Evolutionary conservation across 1,140 invertebrate species (phyloP).

Genomic region (Oreohelix idahoensis): DNA sequence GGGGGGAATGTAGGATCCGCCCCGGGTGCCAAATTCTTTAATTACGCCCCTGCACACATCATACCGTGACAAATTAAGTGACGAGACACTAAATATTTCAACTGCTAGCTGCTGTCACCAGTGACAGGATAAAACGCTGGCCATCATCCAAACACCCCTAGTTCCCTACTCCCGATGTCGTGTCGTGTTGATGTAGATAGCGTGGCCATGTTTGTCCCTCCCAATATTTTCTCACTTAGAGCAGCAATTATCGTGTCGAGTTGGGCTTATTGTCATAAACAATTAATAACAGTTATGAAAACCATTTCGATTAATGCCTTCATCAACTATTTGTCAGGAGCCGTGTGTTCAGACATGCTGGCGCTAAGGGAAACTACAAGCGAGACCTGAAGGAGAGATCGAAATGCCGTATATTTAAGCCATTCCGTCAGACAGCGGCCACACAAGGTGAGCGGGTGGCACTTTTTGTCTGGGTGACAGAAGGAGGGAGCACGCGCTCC

Average conservation of each 20-base stretch:
- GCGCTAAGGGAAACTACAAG: not conserved
- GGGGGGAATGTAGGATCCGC: too few species aligned
- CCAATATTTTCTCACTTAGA: constrained; percentile 16
- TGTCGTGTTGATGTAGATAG: constrained; percentile 9
- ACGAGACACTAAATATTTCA: not conserved
- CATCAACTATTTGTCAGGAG: constrained; percentile 8
- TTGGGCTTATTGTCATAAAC: constrained; percentile 36
- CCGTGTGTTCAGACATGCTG: constrained; percentile 7
- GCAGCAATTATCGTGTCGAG: constrained; percentile 40
- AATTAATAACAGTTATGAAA: constrained; percentile 43
- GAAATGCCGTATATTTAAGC: not conserved
- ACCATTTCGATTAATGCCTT: constrained; percentile 24
- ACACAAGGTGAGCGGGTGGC: constrained; percentile 38
- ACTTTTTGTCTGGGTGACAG: constrained; percentile 37
- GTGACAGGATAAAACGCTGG: not conserved
- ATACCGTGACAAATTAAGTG: not conserved
- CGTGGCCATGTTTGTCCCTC: not conserved
- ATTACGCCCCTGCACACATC: too few species aligned
- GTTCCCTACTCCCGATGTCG: not conserved
- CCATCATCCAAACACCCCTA: not conserved
- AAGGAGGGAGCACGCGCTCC: not conserved
- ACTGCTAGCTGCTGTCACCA: not conserved
- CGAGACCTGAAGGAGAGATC: not conserved
- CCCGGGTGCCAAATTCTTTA: too few species aligned
- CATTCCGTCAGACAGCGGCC: constrained; percentile 12